Evolutionary conservation across 2,113 vertebrate species (phyloP).

Genomic region (Aythya baeri): DNA sequence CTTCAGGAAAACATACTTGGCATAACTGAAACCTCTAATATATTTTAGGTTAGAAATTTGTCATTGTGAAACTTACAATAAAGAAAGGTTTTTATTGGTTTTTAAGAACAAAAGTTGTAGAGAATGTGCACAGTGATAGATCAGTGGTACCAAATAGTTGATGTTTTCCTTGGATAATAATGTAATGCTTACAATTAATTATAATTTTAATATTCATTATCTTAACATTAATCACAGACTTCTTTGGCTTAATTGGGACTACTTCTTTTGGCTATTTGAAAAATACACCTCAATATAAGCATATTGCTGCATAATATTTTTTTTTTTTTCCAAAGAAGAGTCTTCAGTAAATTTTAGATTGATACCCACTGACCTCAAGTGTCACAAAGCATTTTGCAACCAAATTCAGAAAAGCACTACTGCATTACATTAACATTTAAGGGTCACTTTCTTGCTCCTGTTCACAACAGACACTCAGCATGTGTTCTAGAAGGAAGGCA

Average conservation of each 20-base stretch:
- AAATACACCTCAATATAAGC: background rate
- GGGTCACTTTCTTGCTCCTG: background rate
- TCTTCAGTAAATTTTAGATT: background rate
- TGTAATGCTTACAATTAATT: background rate
- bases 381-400: background rate
- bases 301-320: background rate
- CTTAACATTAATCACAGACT: background rate
- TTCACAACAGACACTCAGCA: no score
- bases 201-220: background rate
- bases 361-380: no score
- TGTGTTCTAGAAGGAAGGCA: background rate
- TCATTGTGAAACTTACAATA: background rate
- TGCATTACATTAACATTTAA: background rate
- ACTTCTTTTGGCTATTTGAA: background rate
- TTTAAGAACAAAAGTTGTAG: background rate
- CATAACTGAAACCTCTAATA: background rate
- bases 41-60: background rate
- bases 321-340: background rate
- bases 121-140: background rate
- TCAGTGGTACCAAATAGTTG: background rate
- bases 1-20: background rate
- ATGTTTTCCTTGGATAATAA: background rate
- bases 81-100: background rate
- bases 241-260: background rate
- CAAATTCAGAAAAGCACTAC: background rate